Evolutionary conservation across 1,140 invertebrate species (phyloP), one percentile per base, ranked within the genome.

Genomic region (Brevipalpus yothersi): DNA sequence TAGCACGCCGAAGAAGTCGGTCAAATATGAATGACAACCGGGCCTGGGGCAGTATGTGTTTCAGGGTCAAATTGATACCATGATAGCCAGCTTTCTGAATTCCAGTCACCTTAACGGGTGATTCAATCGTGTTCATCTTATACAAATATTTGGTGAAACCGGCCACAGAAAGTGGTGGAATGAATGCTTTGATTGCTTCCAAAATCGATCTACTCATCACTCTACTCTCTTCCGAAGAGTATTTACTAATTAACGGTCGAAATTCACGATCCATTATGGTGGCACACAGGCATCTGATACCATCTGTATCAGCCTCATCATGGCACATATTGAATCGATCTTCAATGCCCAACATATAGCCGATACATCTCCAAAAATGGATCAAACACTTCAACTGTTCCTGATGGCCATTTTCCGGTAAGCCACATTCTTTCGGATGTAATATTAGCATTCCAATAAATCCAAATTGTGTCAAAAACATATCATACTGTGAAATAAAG

Each of bases 301-400:
- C 21, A 31, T 23, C 12, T 13, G 31, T 10, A 40, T 55, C 53
- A 51, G 49, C n/a, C 31, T 55, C 53, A 55, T 39, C n/a, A 23
- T 19, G 21, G 62, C 77, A 79, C 39, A 80, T 72, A 63, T 80
- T 81, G 61, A 72, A 77, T 77, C 76, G 78, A 65, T 91, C 85
- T 62, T 86, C 77, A 15, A 89, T 79, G 2, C 88, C 88, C 53
- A 91, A 74, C 65, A 84, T 69, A 65, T 80, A 76, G 0, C 85
- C 86, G 40, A 90, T 78, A 1, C 84, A 80, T 51, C 78, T 75
- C 86, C 86, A 91, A 64, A 89, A 79, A 68, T 91, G 85, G 2
- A 84, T 69, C 56, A 85, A 80, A n/a, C 79, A 80, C 54, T 83
- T 79, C 15, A 82, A 66, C 54, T 83, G 81, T 40, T 79, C 73